Base-by-base conservation (phyloP, 1,140 invertebrate species). In the Hypothenemus hampei region DNA sequence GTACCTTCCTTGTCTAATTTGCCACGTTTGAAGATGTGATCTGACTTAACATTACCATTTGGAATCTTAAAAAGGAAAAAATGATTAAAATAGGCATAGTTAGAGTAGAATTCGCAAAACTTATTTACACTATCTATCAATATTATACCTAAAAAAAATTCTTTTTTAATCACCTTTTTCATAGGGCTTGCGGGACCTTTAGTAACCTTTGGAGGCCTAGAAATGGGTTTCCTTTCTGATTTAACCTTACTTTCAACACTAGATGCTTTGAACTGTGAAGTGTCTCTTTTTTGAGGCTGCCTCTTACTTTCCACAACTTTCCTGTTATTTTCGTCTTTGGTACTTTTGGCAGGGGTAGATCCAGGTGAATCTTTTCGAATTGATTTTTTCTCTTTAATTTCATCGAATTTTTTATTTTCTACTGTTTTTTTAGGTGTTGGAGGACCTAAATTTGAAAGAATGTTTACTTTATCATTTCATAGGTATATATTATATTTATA, bases 251-350 rank as follows among this genome's bases (percentile, higher is more conserved):
- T 1, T 65, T 85, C 83, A 59, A 80, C 77, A 62, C 75, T 1
- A 58, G 62, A 23, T 16, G 49, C 23, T 18, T 70, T 51, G 57
- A 71, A 68, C 26, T 75, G 69, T 6, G 75, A 71, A 24, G 66
- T 54, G 29, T 69, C 70, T 31, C 67, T 65, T 47, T 71, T 71
- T n/a, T 57, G 57, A 3, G 64, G 60, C 59, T 72, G 66, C 66
- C 81, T 78, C 69, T 88, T 90, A 5, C 85, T 86, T 72, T 91
- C 87, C 7, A 89, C 74, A 3, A 91, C 88, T 73, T 87, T 86
- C 24, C 87, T 75, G 63, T 91, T 92, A 58, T 82, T 89, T 8
- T 87, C 89, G 69, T 91, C 89, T 75, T 91, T 92, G 5, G 84
- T 78, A 66, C 87, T 90, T 69, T 91, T 91, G 5, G 87, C 86